Base-by-base conservation (phyloP, 2,797 vertebrate genomes). In the Centroberyx gerrardi region DNA sequence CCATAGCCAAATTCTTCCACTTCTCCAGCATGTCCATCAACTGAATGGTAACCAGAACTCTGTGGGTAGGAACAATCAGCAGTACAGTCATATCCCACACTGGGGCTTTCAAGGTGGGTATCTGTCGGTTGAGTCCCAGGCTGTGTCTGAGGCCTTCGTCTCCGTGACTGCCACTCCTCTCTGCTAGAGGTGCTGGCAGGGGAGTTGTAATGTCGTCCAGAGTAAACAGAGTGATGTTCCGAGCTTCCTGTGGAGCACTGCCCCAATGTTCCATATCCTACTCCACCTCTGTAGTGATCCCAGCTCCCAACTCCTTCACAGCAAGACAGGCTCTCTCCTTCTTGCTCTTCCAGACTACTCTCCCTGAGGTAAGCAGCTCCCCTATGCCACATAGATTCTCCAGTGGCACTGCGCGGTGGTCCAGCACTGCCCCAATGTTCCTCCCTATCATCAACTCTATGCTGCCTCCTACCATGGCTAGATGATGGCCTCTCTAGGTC, bases 201-300 rank as follows among this genome's bases (percentile, higher is more conserved):
- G 55, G 93, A 94, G 77, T 90, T 94, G 83, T 92, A 92, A 80
- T 93, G 93, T 71, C 88, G 91, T 36, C 79, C 60, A 56, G 92
- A 90, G 15, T 54, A 76, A 65, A 70, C 22, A 28, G 90, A 87
- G 13, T 78, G 61, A 53, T 82, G 83, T 53, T 94, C 89, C 28
- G 91, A 89, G 54, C 79, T 90, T n/a, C 27, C 84, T 22, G 75
- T 68, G 31, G 86, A 84, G 44, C 81, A 80, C 38, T 87, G 77
- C 0, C 78, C 68, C 0, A 62, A 65, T 14, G 83, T 53, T 40
- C 40, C 42, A 64, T 86, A 86, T 27, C 72, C 81, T 12, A 59
- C 67, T 27, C 71, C 44, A 29, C 74, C 69, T 74, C 78, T 82
- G 62, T 89, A 90, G 56, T 64, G 72, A 60, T 91, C 81, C 93